A percentile compares a stretch with the other conserved stretches of the same genome.
phyloP scores from a whole-genome alignment of 2,888 invertebrate species.

The Gerosis bhagava region DNA sequence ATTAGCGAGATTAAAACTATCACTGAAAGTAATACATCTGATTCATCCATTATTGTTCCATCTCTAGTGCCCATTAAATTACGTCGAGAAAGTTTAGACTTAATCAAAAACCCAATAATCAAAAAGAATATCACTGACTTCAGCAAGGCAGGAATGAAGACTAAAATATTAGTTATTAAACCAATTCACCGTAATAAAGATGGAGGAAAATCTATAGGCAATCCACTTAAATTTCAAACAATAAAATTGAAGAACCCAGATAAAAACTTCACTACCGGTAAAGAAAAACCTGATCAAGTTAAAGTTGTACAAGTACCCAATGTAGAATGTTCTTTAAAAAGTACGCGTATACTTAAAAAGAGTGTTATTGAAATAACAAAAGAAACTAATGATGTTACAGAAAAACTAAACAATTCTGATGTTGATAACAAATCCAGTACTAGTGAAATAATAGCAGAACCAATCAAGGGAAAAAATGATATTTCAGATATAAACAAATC shows the following conservation, averaged over 20 bases:
- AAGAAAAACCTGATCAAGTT: slow-evolving; percentile 62
- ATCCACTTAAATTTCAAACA: slow-evolving; percentile 72
- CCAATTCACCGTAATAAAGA: slow-evolving; percentile 67
- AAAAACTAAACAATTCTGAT: slow-evolving; percentile 23
- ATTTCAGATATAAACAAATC: slow-evolving; percentile 1
- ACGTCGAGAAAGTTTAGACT: slow-evolving; percentile 62
- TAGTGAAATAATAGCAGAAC: neutral
- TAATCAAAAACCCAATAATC: slow-evolving; percentile 68
- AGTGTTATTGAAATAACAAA: slow-evolving; percentile 10
- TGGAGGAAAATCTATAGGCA: slow-evolving; percentile 46
- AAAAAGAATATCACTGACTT: slow-evolving; percentile 70
- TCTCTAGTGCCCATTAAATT: slow-evolving; percentile 62
- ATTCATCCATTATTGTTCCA: no score
- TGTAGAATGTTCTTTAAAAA: slow-evolving; percentile 53
- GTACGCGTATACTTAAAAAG: slow-evolving; percentile 30
- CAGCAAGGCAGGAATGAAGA: slow-evolving; percentile 71
- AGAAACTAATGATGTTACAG: no score
- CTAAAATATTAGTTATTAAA: slow-evolving; percentile 74
- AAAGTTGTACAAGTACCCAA: slow-evolving; percentile 69
- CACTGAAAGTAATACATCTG: no score
- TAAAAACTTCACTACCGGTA: slow-evolving; percentile 45
- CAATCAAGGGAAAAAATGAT: no score
- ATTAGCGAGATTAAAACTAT: no score
- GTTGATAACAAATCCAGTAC: slow-evolving; percentile 21
- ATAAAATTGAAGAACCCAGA: slow-evolving; percentile 87